These are phyloP conservation scores for Hybognathus amarus DNA, from an alignment of 2,797 vertebrate genomes.

Conservation along the genomic window DNA sequence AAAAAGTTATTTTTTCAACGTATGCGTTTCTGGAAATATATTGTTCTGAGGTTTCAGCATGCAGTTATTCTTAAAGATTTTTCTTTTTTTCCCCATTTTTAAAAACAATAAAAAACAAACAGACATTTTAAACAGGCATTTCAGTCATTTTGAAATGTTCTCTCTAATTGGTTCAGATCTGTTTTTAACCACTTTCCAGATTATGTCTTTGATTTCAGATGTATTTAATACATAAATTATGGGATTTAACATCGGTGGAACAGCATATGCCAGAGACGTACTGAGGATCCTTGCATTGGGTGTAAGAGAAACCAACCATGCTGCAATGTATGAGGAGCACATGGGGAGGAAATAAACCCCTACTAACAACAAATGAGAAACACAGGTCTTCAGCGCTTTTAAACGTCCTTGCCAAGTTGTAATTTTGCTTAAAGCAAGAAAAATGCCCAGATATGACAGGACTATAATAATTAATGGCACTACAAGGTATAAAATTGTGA, in stretches of 20 bases:
- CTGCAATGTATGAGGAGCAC: neutral
- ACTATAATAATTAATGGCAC: conserved; percentile 45
- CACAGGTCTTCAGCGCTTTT: conserved; percentile 57
- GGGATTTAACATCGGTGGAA: conserved; percentile 60
- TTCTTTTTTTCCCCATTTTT: too few species aligned
- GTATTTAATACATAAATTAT: conserved; percentile 57
- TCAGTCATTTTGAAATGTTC: neutral
- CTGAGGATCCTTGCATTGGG: conserved; percentile 54
- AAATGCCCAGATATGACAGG: conserved; percentile 44
- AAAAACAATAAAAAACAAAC: too few species aligned
- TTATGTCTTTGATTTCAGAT: conserved; percentile 29
- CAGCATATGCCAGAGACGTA: conserved; percentile 47
- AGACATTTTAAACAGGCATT: neutral
- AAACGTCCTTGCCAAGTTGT: conserved; percentile 43
- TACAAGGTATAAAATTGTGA: conserved; percentile 43
- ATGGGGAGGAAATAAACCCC: conserved; percentile 52
- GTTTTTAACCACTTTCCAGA: conserved; percentile 31
- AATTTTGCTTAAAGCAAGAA: conserved; percentile 49
- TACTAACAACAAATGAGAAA: conserved; percentile 52
- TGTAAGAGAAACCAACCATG: neutral
- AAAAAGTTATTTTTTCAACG: too few species aligned
- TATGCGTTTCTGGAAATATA: too few species aligned
- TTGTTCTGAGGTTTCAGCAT: too few species aligned
- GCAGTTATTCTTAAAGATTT: too few species aligned
- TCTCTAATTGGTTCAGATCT: neutral